Percentiles rank a stretch among this genome's conserved stretches.
phyloP scores from a whole-genome alignment of 1,140 invertebrate species.

The Cyclina sinensis region DNA sequence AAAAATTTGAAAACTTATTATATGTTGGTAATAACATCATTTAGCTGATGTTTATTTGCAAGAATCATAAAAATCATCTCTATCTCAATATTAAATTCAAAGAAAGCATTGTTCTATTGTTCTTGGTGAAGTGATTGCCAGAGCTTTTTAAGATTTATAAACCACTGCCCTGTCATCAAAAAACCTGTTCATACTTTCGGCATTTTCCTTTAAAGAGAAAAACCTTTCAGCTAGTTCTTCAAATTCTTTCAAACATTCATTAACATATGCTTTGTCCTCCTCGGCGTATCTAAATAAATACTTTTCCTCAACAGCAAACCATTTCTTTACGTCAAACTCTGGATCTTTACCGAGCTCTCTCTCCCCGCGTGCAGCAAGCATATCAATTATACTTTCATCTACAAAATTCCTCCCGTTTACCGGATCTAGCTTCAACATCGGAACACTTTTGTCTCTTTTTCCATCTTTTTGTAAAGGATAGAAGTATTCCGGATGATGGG shows the following conservation, averaged over 20 bases:
- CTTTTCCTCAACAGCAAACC: conserved; percentile 38
- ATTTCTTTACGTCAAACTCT: conserved; percentile 47
- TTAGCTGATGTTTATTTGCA: too few species aligned
- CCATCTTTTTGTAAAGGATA: conserved; percentile 16
- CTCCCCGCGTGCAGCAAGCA: conserved; percentile 61
- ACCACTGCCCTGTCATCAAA: conserved; percentile 40
- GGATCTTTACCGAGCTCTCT: conserved; percentile 30
- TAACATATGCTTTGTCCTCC: conserved; percentile 22
- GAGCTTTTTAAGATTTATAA: background rate
- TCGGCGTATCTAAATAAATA: conserved; percentile 54
- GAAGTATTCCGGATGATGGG: conserved; percentile 68
- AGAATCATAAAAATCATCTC: too few species aligned
- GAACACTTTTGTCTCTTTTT: background rate
- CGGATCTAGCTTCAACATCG: conserved; percentile 7
- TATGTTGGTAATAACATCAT: too few species aligned
- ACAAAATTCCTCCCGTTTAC: conserved; percentile 25
- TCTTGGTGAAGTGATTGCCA: too few species aligned
- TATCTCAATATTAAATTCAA: too few species aligned
- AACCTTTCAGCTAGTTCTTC: conserved; percentile 15
- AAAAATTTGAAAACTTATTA: too few species aligned
- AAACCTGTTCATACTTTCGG: background rate
- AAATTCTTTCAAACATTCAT: background rate
- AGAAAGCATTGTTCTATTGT: too few species aligned
- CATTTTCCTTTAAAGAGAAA: conserved; percentile 26
- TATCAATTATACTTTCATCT: conserved; percentile 61